phyloP scores from a whole-genome alignment of 2,888 invertebrate species.

The Dasypogon diadema region DNA sequence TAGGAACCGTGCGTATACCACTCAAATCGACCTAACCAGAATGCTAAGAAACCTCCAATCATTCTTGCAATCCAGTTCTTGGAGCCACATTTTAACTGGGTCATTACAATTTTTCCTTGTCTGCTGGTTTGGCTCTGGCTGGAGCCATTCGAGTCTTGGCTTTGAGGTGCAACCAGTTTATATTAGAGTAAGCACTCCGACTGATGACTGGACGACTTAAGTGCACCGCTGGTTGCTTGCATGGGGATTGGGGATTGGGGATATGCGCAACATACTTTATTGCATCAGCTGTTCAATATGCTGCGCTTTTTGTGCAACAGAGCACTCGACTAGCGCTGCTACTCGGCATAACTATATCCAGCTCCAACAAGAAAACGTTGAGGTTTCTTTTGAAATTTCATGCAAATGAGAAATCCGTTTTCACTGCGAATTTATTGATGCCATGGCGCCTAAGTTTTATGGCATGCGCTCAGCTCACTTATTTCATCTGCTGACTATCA shows the following conservation, averaged over 20 bases:
- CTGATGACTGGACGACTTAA: conserved; percentile 3
- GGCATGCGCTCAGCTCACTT: conserved; percentile 5
- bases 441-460: conserved; percentile 14
- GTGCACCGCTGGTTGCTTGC: neutral
- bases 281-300: conserved; percentile 27
- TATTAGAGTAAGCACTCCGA: neutral
- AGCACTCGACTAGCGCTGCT: too few species aligned
- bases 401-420: conserved; percentile 13
- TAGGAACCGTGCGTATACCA: neutral
- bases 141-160: conserved; percentile 1
- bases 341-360: too few species aligned
- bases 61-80: conserved; percentile 24
- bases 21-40: neutral
- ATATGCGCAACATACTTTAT: conserved; percentile 33
- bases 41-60: neutral
- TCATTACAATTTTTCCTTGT: conserved; percentile 15
- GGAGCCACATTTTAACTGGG: conserved; percentile 10
- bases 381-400: neutral
- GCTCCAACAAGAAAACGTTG: neutral
- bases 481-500: neutral
- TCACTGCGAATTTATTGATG: conserved; percentile 31
- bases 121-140: neutral
- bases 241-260: too few species aligned
- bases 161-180: conserved; percentile 28
- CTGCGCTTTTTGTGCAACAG: neutral